Percentiles rank a stretch among this genome's conserved stretches.
Conservation (phyloP, 2,797 vertebrate species). For the Capromys pilorides region DNA sequence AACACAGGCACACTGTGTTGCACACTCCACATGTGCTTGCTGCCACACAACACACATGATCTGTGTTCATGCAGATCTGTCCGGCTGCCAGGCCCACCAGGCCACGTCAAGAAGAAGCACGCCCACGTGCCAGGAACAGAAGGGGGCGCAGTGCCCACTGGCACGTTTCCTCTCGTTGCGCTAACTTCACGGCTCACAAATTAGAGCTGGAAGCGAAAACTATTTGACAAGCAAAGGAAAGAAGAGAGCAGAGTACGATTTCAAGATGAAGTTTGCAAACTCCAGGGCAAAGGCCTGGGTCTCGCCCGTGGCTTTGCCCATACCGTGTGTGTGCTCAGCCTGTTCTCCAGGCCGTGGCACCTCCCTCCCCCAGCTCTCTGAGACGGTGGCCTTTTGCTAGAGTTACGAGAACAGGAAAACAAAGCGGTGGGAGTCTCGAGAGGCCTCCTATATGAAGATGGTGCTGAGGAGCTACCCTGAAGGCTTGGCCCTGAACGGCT, state of each 20-base stretch:
- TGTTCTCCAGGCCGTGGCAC: not conserved
- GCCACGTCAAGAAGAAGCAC: not conserved
- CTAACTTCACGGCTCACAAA: not conserved
- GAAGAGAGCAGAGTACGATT: not conserved
- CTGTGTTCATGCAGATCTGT: not conserved
- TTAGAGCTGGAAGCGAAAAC: not conserved
- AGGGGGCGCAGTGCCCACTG: not conserved
- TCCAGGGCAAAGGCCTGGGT: not conserved
- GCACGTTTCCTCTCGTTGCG: not conserved
- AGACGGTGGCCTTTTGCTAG: not conserved
- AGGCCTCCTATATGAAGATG: not conserved
- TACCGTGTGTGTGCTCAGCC: not conserved
- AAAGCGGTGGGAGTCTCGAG: not conserved
- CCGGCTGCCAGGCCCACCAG: not conserved
- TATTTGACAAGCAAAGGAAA: constrained; percentile 12
- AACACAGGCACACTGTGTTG: not conserved
- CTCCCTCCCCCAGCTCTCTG: not conserved
- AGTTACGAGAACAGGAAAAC: not conserved
- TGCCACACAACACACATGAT: not conserved
- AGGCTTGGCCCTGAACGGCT: not conserved
- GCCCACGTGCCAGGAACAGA: fast-evolving
- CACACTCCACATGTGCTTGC: not conserved
- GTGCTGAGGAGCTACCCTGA: not conserved
- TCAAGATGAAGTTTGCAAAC: not conserved
- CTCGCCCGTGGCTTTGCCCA: not conserved